Evolutionary conservation across 2,797 vertebrate genomes (phyloP), one percentile per base, ranked within the genome.

Genomic region (Eutrigla gurnardus): DNA sequence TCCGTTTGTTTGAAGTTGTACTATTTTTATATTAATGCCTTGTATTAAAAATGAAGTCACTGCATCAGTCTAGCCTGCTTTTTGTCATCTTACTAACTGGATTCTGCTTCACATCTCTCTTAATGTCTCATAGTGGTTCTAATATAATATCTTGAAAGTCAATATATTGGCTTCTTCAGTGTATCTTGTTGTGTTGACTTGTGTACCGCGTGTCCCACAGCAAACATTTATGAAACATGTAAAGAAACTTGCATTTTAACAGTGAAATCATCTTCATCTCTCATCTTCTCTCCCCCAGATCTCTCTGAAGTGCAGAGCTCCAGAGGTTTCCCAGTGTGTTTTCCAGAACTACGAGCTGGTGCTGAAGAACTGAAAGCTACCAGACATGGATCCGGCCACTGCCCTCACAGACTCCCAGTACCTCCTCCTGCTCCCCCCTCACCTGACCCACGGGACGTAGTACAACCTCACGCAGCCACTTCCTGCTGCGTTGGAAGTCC

Each of bases 271-370:
- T 7, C 4, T 45, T 70, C 4, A 75, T 7, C 25, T 7, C 37
- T 63, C 47, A 2, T 78, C 52, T 70, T 77, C 45, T 80, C 58
- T 84, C 40, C 70, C 15, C 4, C 93, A 99, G 98, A 86, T 99
- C 36, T 97, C 96, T 53, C 88, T 99, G 90, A 98, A 97, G 90
- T 98, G 98, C 86, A 94, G 97, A 86, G 98, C 97, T 0, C 95
- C 96, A 0, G 98, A 99, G 81, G 97, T 99, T 53, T 95, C 95
- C 75, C 97, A 96, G 91, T 96, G 95, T 14, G 84, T 99, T 77
- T 96, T 93, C 95, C 97, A 98, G 93, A 96, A 96, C 90, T 97
- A 97, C 0, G 97, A 99, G 88, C 92, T 95, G 4, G 95, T 97
- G 84, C 94, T 99, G 94, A 98, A 97, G 95, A 99, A 98, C 93